Conservation (phyloP, 2,113 vertebrate genomes). For the Rhipidura dahli region DNA sequence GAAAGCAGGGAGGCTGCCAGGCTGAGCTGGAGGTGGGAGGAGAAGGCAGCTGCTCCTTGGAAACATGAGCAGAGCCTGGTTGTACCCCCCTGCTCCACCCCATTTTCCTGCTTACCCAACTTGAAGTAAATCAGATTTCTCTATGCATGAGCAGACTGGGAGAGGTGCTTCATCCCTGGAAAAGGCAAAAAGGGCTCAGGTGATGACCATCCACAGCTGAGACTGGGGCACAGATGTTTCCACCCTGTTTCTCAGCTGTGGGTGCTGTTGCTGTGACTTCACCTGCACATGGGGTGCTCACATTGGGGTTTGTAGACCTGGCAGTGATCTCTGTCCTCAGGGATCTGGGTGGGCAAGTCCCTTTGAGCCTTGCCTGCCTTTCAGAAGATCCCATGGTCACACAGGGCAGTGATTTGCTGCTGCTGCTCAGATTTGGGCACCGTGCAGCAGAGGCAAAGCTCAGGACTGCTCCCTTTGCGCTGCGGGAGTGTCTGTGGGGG, state of each 20-base stretch:
- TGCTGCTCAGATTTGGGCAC: not conserved
- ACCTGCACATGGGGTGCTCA: fast-evolving
- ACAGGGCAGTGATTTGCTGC: not conserved
- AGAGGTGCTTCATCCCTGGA: not conserved
- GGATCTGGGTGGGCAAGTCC: not conserved
- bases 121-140: not conserved
- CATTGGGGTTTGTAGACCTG: not conserved
- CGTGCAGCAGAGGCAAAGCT: not conserved
- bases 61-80: not conserved
- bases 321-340: not conserved
- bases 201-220: not conserved
- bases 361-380: not conserved
- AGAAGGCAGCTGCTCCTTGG: not conserved
- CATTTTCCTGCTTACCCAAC: not conserved
- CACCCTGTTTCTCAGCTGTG: not conserved
- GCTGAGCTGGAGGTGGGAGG: not conserved
- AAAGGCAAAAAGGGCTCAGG: not conserved
- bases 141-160: not conserved
- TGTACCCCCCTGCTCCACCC: not conserved
- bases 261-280: not conserved
- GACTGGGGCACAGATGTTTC: fast-evolving
- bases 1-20: not conserved
- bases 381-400: fast-evolving
- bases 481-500: no score
- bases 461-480: not conserved